phyloP scores from a whole-genome alignment of 2,113 vertebrate genomes.

The Suricata suricatta region DNA sequence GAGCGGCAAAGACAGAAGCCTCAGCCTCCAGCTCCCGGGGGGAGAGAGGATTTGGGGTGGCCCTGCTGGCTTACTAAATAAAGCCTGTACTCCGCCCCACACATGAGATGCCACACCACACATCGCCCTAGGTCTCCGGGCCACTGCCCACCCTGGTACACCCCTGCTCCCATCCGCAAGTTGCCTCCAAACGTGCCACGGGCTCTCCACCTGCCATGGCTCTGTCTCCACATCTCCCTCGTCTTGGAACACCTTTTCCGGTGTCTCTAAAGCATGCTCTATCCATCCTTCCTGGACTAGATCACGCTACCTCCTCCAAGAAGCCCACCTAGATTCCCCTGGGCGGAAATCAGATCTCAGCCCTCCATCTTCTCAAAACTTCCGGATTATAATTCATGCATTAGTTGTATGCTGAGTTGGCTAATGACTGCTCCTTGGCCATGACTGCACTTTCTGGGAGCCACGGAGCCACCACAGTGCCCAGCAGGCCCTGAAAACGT shows the following conservation, averaged over 20 bases:
- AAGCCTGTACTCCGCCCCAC: fast-evolving
- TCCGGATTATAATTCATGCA: neutral
- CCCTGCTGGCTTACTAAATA: no score
- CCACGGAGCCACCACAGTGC: neutral
- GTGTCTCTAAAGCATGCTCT: neutral
- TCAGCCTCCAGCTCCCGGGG: neutral
- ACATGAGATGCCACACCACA: fast-evolving
- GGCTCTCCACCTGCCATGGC: neutral
- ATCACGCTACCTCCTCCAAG: neutral
- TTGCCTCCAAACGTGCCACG: fast-evolving
- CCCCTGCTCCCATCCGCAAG: no score
- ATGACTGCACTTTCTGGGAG: neutral
- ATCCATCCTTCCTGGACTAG: neutral
- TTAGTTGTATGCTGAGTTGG: neutral
- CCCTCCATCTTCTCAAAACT: neutral
- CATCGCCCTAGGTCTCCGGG: neutral
- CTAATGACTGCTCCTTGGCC: neutral
- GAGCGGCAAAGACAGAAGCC: neutral
- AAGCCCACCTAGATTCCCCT: neutral
- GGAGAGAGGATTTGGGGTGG: neutral
- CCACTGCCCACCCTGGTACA: neutral
- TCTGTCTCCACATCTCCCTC: neutral
- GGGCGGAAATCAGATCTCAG: neutral
- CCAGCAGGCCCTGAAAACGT: neutral
- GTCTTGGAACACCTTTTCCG: neutral